Conservation (phyloP, 2,797 vertebrate species). For the Centropyge bicolor region DNA sequence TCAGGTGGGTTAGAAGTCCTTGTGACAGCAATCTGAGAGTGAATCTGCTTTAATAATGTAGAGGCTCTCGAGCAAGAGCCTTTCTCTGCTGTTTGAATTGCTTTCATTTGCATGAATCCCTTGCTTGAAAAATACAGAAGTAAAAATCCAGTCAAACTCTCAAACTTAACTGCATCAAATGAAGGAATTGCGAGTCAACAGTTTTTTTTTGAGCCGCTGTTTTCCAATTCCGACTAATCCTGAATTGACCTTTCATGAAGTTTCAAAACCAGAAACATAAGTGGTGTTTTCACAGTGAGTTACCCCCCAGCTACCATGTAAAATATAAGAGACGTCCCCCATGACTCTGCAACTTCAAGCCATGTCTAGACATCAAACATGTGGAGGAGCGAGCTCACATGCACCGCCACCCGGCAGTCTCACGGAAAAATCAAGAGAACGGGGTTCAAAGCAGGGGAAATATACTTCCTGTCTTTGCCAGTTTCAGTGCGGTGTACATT, state of each 20-base stretch:
- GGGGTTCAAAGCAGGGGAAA: slow-evolving; percentile 48
- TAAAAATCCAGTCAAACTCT: slow-evolving; percentile 29
- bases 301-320: slow-evolving; percentile 56
- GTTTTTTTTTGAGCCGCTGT: slow-evolving; percentile 37
- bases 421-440: slow-evolving; percentile 50
- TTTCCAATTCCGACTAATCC: slow-evolving; percentile 65
- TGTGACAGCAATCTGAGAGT: not conserved
- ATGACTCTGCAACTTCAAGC: slow-evolving; percentile 58
- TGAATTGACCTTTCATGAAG: slow-evolving; percentile 51
- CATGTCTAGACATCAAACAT: slow-evolving; percentile 67
- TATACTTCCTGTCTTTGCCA: slow-evolving; percentile 62
- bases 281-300: slow-evolving; percentile 57
- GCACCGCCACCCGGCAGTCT: slow-evolving; percentile 48
- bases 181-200: slow-evolving; percentile 48
- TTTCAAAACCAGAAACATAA: slow-evolving; percentile 58
- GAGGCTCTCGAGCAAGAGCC: not conserved
- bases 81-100: slow-evolving; percentile 8
- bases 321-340: slow-evolving; percentile 67
- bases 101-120: slow-evolving; percentile 30
- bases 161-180: slow-evolving; percentile 45
- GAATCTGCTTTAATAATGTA: slow-evolving; percentile 2
- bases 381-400: slow-evolving; percentile 47
- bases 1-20: not conserved
- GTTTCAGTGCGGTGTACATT: slow-evolving; percentile 60
- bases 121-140: slow-evolving; percentile 15